Conservation (phyloP, 2,888 invertebrate species). For the Melinaea menophilus region DNA sequence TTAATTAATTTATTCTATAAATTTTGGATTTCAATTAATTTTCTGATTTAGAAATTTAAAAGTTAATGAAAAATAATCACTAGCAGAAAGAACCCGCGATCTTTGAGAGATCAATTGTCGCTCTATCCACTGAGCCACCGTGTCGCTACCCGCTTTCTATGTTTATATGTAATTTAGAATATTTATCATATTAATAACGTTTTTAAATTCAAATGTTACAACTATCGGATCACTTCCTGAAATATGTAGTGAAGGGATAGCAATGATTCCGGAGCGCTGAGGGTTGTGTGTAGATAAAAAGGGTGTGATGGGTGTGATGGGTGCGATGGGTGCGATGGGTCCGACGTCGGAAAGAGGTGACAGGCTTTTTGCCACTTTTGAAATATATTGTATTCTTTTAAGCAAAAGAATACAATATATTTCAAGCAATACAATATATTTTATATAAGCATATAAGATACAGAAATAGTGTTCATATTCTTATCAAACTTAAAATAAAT, state of each 20-base stretch:
- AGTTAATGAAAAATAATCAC: too few species aligned
- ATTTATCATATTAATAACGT: neutral
- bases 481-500: too few species aligned
- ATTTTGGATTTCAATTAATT: neutral
- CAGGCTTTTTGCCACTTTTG: constrained; percentile 37
- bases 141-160: too few species aligned
- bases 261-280: constrained; percentile 63
- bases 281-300: constrained; percentile 66
- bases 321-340: constrained; percentile 42
- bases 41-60: too few species aligned
- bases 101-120: too few species aligned
- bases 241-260: constrained; percentile 48
- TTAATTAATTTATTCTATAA: neutral
- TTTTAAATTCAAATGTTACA: neutral
- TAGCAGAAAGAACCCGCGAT: too few species aligned
- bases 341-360: constrained; percentile 54
- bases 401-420: neutral
- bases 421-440: neutral
- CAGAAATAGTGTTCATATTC: too few species aligned
- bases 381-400: constrained; percentile 10
- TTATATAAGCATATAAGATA: too few species aligned
- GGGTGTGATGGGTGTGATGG: constrained; percentile 56
- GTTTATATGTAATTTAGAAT: neutral
- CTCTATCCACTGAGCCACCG: too few species aligned
- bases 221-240: constrained; percentile 9